Conservation (phyloP, 2,888 invertebrate species). For the Sclerodermus sp. region DNA sequence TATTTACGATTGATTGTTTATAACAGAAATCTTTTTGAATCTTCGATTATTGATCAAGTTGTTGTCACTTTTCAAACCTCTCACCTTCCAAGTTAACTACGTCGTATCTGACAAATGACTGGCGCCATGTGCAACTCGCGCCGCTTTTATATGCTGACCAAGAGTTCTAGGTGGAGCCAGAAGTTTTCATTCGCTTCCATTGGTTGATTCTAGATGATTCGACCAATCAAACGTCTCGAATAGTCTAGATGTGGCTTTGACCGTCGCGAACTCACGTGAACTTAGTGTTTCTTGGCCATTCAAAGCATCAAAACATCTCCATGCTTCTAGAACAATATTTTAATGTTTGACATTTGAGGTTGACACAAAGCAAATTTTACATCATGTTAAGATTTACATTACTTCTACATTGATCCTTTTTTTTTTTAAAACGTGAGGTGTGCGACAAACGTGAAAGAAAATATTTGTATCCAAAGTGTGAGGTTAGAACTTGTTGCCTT, state of each 20-base stretch:
- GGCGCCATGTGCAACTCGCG: neutral
- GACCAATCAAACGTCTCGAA: neutral
- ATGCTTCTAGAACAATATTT: too few species aligned
- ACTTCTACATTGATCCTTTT: too few species aligned
- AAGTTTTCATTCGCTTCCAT: neutral
- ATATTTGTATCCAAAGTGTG: constrained; percentile 90
- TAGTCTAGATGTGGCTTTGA: neutral
- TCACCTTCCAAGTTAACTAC: neutral
- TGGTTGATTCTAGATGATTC: neutral
- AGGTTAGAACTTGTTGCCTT: constrained; percentile 81
- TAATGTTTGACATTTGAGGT: too few species aligned
- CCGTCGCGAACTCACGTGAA: neutral
- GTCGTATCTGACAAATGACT: neutral
- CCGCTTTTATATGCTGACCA: neutral
- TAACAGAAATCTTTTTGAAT: too few species aligned
- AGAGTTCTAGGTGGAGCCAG: neutral
- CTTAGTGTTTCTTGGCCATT: neutral
- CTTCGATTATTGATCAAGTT: too few species aligned
- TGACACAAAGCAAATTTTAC: neutral
- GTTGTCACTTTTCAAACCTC: neutral
- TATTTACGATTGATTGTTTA: too few species aligned
- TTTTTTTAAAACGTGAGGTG: constrained; percentile 79
- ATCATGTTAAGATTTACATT: neutral
- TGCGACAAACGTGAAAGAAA: constrained; percentile 70
- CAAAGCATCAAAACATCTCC: neutral